Evolutionary conservation across 2,797 vertebrate genomes (phyloP), one percentile per base, ranked within the genome.

Genomic region (Chrosomus eos): DNA sequence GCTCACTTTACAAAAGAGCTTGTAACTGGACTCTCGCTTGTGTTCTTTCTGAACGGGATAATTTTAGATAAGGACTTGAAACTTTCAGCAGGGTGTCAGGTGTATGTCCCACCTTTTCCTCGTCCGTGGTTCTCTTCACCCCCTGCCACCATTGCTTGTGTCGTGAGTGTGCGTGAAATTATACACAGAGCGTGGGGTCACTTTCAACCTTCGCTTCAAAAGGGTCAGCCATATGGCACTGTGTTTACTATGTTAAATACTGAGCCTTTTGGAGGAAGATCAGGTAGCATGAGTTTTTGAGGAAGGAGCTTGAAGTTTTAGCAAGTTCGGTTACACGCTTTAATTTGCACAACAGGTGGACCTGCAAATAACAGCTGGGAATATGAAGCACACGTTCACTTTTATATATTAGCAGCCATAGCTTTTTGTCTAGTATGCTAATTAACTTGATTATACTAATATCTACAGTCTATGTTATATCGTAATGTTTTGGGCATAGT

Each of bases 11-110:
- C 94, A 88, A 68, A 76, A 86, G 83, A 88, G 89, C 28, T 55
- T 88, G 94, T 95, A 95, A 95, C 90, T 88, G 84, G 93, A 95
- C 92, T 91, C 90, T 88, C 38, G 60, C 68, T 92, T 93, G 93
- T 94, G 94, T 95, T 88, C 87, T 85, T 80, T 87, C 51, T 62
- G 81, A 84, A 67, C 55, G 58, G 89, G 92, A 93, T 93, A 90
- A 93, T 92, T 94, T 92, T 94, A 94, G 94, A 91, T 53, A 80
- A 87, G 89, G 92, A 85, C 90, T 92, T 94, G 93, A 94, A 95
- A 94, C 92, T 95, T 94, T 94, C 94, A 95, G 88, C 94, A 72
- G 80, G 87, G 89, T 88, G 87, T 87, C 72, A 68, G 85, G 82
- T 88, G 86, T 75, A 78, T 36, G 5, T 64, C 38, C 55, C 77